Evolutionary conservation across 2,797 vertebrate genomes (phyloP).

Genomic region (Vultur gryphus): DNA sequence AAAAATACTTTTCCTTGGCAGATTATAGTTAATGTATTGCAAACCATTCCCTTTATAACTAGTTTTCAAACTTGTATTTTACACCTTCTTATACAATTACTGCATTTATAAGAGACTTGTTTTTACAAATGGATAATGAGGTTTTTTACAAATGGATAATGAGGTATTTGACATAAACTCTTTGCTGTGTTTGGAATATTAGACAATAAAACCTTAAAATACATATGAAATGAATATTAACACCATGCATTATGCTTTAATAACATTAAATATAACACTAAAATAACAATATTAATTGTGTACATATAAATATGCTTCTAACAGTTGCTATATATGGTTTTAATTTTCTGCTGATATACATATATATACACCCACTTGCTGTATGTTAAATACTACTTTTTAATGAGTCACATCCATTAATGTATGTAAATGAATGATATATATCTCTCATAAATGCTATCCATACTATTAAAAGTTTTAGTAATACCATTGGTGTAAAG

Average conservation of each 20-base stretch:
- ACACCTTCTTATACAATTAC: background rate
- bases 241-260: slow-evolving; percentile 8
- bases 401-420: background rate
- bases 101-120: background rate
- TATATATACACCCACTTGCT: background rate
- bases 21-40: background rate
- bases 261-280: background rate
- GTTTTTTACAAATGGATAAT: slow-evolving; percentile 2
- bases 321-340: slow-evolving; percentile 26
- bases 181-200: background rate
- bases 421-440: background rate
- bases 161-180: background rate
- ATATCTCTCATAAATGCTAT: background rate
- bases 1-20: background rate
- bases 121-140: slow-evolving; percentile 10
- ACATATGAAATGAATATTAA: background rate
- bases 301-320: background rate
- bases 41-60: background rate
- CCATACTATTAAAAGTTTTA: background rate
- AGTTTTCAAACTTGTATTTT: background rate
- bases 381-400: background rate
- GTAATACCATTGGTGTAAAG: background rate
- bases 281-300: background rate
- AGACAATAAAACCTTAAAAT: slow-evolving; percentile 9
- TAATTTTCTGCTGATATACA: slow-evolving; percentile 11